A percentile compares a stretch with the other conserved stretches of the same genome.
Conservation (phyloP, 2,888 invertebrate genomes). For the Graphium colonna region DNA sequence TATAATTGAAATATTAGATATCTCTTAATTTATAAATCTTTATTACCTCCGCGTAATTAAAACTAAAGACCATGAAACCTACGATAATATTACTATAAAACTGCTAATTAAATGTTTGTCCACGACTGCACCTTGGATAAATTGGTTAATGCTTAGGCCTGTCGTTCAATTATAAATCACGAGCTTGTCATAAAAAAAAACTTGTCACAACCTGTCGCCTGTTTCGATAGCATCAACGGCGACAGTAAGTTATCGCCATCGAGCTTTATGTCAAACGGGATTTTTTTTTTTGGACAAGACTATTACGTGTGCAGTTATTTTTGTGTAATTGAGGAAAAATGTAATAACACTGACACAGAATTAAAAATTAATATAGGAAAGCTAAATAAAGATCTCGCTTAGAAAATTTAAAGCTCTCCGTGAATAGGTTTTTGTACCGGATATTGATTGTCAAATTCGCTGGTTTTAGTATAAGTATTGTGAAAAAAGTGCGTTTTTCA, state of each 20-base stretch:
- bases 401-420: neutral
- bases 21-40: too few relatives aligned
- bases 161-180: conserved; percentile 22
- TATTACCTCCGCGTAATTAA: too few relatives aligned
- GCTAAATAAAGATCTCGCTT: neutral
- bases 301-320: too few relatives aligned
- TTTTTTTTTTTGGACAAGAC: too few relatives aligned
- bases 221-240: conserved; percentile 14
- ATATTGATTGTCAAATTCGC: neutral
- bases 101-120: neutral
- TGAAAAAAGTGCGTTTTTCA: neutral
- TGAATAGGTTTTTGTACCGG: neutral
- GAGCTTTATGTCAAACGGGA: neutral
- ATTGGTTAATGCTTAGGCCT: conserved; percentile 7
- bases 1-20: too few relatives aligned
- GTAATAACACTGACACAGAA: neutral
- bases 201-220: conserved; percentile 12
- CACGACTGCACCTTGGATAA: conserved; percentile 7
- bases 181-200: conserved; percentile 12
- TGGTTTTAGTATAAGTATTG: neutral
- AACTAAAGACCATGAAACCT: too few relatives aligned
- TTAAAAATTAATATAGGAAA: neutral
- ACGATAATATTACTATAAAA: neutral
- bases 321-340: neutral
- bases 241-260: conserved; percentile 7